These are phyloP conservation scores for Platysteira castanea DNA, from an alignment of 2,113 vertebrate genomes.

Conservation along the genomic window DNA sequence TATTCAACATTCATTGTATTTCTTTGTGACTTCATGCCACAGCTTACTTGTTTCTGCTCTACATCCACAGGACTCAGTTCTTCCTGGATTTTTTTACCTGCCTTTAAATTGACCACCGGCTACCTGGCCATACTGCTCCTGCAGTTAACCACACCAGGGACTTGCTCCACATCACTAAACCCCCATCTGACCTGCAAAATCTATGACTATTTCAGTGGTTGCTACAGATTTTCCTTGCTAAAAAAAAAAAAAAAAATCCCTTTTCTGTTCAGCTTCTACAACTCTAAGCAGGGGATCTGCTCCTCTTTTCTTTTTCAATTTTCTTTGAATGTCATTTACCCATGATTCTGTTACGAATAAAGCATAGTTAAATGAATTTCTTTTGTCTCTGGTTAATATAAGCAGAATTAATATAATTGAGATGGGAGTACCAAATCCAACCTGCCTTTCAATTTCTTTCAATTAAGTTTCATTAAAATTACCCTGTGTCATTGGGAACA, in stretches of 20 bases:
- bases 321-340: neutral
- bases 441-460: slow-evolving; percentile 10
- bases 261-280: neutral
- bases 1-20: neutral
- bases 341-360: neutral
- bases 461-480: slow-evolving; percentile 7
- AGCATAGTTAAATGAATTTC: neutral
- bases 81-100: neutral
- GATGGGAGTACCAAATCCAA: neutral
- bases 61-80: neutral
- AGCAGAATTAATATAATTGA: slow-evolving; percentile 9
- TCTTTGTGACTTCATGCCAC: neutral
- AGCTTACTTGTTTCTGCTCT: neutral
- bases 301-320: neutral
- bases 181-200: neutral
- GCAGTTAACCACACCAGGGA: neutral
- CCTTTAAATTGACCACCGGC: neutral
- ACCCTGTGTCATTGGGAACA: neutral
- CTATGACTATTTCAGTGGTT: neutral
- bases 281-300: neutral
- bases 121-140: neutral
- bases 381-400: slow-evolving; percentile 24
- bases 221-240: neutral
- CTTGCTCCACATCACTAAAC: neutral
- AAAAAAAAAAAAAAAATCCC: neutral